Evolutionary conservation across 2,797 vertebrate genomes (phyloP), one percentile per base, ranked within the genome.

Genomic region (Cyprinodon diabolis): DNA sequence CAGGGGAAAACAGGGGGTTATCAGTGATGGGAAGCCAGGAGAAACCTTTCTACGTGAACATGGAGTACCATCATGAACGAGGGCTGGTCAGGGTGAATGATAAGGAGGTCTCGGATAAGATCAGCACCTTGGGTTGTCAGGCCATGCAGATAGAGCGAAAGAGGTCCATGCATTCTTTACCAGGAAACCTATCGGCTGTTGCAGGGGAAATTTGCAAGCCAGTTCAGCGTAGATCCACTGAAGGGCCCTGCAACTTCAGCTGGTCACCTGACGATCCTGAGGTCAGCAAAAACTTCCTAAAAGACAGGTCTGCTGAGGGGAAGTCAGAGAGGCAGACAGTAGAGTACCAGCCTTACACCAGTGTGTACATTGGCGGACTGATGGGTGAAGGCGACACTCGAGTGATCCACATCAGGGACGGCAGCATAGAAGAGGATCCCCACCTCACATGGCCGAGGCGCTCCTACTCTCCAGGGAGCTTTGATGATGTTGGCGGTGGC

Each of bases 131-230:
- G 72, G 97, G 97, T 47, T 95, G 94, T 79, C 97, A 98, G 89
- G 97, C 97, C 88, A 96, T 98, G 96, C 96, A 97, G 91, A 96
- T 98, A 94, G 97, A 99, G 83, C 95, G 96, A 12, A 97, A 96
- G 78, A 95, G 96, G 80, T 95, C 95, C 66, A 86, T 96, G 48
- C 94, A 95, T 77, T 96, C 95, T 0, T 86, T 96, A 8, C 93
- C 95, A 8, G 93, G 91, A 40, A 92, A 93, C 85, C 83, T 94
- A 71, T 91, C 92, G 1, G 88, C 94, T 0, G 93, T 89, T 23
- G 79, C 81, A 2, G 94, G 88, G 0, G 96, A 97, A 51, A 82
- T 91, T 58, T 85, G 91, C 74, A 95, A 93, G 72, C 88, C 92
- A 0, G 75, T 94, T 21, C 94, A 92, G 78, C 94, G 96, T 13